Evolutionary conservation across 2,797 vertebrate species (phyloP), one percentile per base, ranked within the genome.

Genomic region (Smutsia temminckii): DNA sequence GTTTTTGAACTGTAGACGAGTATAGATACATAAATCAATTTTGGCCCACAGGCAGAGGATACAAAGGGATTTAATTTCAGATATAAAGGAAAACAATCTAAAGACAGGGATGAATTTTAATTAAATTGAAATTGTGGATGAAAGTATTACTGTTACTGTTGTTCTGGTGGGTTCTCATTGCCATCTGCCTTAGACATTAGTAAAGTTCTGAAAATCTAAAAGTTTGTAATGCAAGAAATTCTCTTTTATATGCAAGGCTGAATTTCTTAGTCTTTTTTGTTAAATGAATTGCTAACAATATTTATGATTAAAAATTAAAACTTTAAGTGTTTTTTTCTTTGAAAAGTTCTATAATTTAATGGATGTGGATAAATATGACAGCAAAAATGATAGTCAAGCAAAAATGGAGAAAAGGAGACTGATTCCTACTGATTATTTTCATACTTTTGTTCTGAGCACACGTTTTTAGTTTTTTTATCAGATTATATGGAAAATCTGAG

Each of bases 1-100:
- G 80, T 96, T 97, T 98, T 97, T 96, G 85, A 96, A 94, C 96
- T 97, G 71, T 49, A 32, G 91, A 96, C 75, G 63, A 85, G 37
- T 92, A 69, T 87, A 96, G 94, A 57, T 59, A n/a, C 69, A 83
- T 88, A 95, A 92, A 95, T 95, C 64, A 89, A 59, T 68, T 34
- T 34, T 42, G 63, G 16, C 88, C 72, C 83, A 86, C 32, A 83
- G 89, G 53, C 84, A 86, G 59, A 91, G 13, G 25, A 66, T 18
- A 84, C 86, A 89, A 94, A 95, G 89, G 68, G 25, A 95, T 91
- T 96, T 88, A 75, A 61, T 75, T 86, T 91, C 79, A 86, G 37
- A 83, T 81, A 59, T 37, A 89, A 93, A 94, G 37, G 29, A 88
- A 95, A 95, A 40, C 34, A 55, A 27, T 95, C 59, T 53, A 75